Base-by-base conservation (phyloP, 2,797 vertebrate genomes). In the Sebastes minor region DNA sequence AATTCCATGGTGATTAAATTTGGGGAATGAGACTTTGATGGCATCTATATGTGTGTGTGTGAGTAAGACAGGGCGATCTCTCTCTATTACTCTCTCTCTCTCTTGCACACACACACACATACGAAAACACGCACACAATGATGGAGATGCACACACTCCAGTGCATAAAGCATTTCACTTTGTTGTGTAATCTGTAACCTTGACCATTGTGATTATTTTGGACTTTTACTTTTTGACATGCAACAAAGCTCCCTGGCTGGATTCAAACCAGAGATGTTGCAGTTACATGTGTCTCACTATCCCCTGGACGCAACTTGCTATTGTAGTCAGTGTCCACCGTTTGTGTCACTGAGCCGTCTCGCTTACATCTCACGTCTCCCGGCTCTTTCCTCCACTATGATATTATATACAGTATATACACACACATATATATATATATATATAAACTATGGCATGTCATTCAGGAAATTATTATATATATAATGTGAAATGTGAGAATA, bases 1-100 rank as follows among this genome's bases (percentile, higher is more conserved):
- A 85, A 88, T 88, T 82, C 60, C 68, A 53, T 23, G 6, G 0
- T 2, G 60, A 76, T 87, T 83, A 32, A 66, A 82, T 85, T 63
- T 76, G 49, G 23, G 52, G 59, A 84, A 74, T 63, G 73, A 78
- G 70, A 65, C 38, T 64, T 66, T 61, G 80, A 66, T 8, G 11
- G 18, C 65, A 20, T 52, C 18, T 5, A 6, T 38, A 0, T 38
- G 35, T 38, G 35, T 38, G 11, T 25, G 22, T 56, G 53, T 3
- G 53, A 55, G 53, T 23, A 23, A 11, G 22, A 25, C 11, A 56
- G 53, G 23, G 1, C 6, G 10, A 13, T 22, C 52, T 49, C 20
- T 13, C n/a, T 2, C 11, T 27, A 0, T 6, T 4, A 9, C 11
- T 27, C 67, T 10, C 30, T 22, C 64, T 27, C 22, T 7, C 20